Evolutionary conservation across 2,888 invertebrate genomes (phyloP).

Genomic region (Drosophila affinis): DNA sequence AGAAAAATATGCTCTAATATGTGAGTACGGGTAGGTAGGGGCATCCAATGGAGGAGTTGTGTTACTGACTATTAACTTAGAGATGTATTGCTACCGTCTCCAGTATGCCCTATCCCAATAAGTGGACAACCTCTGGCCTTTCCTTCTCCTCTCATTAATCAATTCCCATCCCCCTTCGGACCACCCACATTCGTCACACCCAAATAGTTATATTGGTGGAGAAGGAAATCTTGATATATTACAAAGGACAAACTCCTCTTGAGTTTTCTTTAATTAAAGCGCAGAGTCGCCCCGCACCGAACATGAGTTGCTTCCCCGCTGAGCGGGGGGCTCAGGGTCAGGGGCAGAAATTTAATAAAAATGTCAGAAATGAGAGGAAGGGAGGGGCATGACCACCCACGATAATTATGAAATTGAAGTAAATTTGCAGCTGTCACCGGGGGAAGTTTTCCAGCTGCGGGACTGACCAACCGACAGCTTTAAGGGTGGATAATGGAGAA

Average conservation of each 20-base stretch:
- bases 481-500: conserved; percentile 19
- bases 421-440: conserved; percentile 46
- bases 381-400: conserved; percentile 39
- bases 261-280: conserved; percentile 52
- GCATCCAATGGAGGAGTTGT: not conserved
- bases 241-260: conserved; percentile 16
- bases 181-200: conserved; percentile 9
- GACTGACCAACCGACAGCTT: conserved; percentile 21
- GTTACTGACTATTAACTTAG: not conserved
- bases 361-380: conserved; percentile 48
- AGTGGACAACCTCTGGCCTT: conserved; percentile 11
- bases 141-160: conserved; percentile 31
- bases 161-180: not conserved
- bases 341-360: conserved; percentile 50
- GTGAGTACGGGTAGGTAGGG: not conserved
- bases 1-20: not conserved
- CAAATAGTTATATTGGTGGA: conserved; percentile 3
- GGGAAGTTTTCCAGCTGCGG: conserved; percentile 28
- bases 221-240: conserved; percentile 40
- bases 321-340: not conserved
- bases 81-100: too few species aligned
- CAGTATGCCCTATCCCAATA: not conserved
- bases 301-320: conserved; percentile 39
- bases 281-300: conserved; percentile 17
- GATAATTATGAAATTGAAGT: conserved; percentile 57